These are phyloP conservation scores for Myocastor coypus DNA, from an alignment of 2,113 vertebrate species.

Conservation along the genomic window DNA sequence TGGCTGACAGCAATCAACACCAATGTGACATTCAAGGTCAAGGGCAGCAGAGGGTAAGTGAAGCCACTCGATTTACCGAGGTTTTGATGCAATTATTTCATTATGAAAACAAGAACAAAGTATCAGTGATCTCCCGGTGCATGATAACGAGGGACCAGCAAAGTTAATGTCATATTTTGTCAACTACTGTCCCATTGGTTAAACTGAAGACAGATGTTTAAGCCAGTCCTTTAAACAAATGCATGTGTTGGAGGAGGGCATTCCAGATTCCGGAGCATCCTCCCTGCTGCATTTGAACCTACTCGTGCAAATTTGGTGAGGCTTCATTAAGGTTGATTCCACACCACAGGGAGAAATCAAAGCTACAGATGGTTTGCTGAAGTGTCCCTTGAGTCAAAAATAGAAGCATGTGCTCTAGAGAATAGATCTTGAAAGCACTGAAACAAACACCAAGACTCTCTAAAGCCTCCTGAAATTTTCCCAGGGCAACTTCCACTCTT, in stretches of 20 bases:
- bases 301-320: background rate
- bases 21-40: conserved; percentile 83
- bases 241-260: background rate
- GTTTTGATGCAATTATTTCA: background rate
- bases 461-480: background rate
- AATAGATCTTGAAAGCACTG: background rate
- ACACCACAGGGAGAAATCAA: background rate
- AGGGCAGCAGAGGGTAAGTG: conserved; percentile 83
- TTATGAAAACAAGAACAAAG: conserved; percentile 16
- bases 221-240: background rate
- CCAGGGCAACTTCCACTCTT: background rate
- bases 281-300: background rate
- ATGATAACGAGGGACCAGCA: background rate
- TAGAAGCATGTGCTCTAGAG: background rate
- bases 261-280: background rate
- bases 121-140: background rate
- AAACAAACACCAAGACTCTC: background rate
- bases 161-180: conserved; percentile 12
- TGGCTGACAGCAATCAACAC: conserved; percentile 85
- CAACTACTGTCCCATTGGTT: background rate
- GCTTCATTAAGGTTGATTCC: background rate
- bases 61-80: background rate
- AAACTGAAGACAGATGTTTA: background rate
- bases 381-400: conserved; percentile 55
- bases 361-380: conserved; percentile 28